Conservation (phyloP, 2,888 invertebrate genomes). For the Calameuta pallipes region DNA sequence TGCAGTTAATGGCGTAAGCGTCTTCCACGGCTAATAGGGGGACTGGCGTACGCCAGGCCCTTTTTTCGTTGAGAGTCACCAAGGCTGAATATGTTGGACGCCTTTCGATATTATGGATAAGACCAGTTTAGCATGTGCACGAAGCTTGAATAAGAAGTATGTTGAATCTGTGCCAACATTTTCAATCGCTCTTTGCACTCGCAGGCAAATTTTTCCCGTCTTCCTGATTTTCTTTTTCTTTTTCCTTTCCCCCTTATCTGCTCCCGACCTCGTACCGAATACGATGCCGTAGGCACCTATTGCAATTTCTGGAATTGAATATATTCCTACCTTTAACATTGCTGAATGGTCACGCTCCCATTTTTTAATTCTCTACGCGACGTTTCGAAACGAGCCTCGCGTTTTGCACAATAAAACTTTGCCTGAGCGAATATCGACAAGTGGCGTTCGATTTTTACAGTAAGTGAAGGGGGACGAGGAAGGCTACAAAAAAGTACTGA, state of each 20-base stretch:
- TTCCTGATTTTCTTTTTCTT: slow-evolving; percentile 9
- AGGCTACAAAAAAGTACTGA: neutral
- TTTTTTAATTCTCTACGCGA: neutral
- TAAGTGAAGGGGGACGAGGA: too few relatives aligned
- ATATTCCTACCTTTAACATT: slow-evolving; percentile 45
- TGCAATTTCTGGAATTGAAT: slow-evolving; percentile 52
- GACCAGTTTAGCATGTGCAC: slow-evolving; percentile 47
- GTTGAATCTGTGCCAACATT: slow-evolving; percentile 58
- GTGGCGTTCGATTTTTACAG: neutral
- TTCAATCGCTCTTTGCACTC: slow-evolving; percentile 56
- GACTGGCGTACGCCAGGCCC: neutral
- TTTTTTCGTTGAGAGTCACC: neutral
- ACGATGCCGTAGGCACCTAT: slow-evolving; percentile 40
- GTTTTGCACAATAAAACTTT: slow-evolving; percentile 10
- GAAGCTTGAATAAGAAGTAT: slow-evolving; percentile 49
- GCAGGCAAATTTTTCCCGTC: slow-evolving; percentile 22
- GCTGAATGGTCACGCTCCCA: neutral
- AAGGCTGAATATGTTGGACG: neutral
- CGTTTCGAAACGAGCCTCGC: slow-evolving; percentile 2
- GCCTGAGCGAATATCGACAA: neutral
- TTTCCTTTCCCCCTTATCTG: neutral
- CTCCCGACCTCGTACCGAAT: slow-evolving; percentile 18
- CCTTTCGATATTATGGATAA: slow-evolving; percentile 40
- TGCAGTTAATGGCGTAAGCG: neutral
- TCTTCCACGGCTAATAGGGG: neutral